A percentile compares a stretch with the other conserved stretches of the same genome.
These are phyloP conservation scores for Cerastis rubricosa DNA, from an alignment of 2,888 invertebrate genomes.

Conservation along the genomic window DNA sequence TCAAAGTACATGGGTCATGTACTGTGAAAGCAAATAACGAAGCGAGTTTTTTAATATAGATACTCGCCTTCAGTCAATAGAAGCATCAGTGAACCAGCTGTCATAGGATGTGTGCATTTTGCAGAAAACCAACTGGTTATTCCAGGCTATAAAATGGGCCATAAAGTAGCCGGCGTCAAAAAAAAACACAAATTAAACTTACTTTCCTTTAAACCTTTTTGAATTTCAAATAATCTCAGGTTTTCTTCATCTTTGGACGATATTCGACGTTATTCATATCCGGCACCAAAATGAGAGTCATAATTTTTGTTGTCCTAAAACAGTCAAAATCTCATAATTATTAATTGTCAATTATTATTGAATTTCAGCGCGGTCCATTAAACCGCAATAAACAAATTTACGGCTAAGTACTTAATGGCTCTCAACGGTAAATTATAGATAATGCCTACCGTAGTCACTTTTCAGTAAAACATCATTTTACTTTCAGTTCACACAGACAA, in stretches of 20 bases:
- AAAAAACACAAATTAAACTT: not conserved
- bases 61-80: too few species aligned
- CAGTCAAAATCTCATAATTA: constrained; percentile 47
- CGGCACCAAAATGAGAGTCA: constrained; percentile 4
- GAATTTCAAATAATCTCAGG: constrained; percentile 4
- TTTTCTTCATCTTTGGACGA: constrained; percentile 26
- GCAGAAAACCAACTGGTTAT: not conserved
- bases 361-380: constrained; percentile 68
- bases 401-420: constrained; percentile 61
- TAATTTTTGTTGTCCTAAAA: constrained; percentile 43
- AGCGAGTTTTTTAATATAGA: not conserved
- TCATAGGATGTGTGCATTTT: not conserved
- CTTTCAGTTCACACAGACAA: constrained; percentile 2
- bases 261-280: not conserved
- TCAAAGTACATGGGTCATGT: too few species aligned
- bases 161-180: not conserved
- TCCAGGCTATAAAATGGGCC: not conserved
- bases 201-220: not conserved
- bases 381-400: constrained; percentile 63
- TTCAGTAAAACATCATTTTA: not conserved
- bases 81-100: not conserved
- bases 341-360: constrained; percentile 62
- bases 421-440: constrained; percentile 57
- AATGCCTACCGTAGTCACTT: constrained; percentile 8
- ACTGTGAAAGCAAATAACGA: not conserved